Evolutionary conservation across 53 echinoderm and acorn worm species (phyloP), one percentile per base, ranked within the genome.

Genomic region (Hippasteria phrygiana): DNA sequence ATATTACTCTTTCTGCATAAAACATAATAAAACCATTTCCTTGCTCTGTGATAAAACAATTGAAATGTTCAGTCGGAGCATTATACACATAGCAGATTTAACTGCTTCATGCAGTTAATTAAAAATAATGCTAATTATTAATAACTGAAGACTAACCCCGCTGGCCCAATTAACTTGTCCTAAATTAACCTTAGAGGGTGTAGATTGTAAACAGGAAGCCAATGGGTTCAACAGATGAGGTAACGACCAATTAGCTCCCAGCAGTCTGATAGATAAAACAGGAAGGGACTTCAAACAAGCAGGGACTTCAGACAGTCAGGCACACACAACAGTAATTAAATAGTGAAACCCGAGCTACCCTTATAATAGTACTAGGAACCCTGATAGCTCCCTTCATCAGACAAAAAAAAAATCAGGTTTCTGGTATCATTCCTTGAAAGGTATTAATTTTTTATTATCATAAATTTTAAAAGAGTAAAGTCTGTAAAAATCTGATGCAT

Each of bases 291-390:
- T 33, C 59, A 55, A n/a, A n/a, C n/a, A n/a, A n/a, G n/a, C n/a
- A n/a, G n/a, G n/a, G n/a, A n/a, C n/a, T n/a, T 24, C 62, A 56
- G 33, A 63, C 46, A 81, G 64, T 22, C 81, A 55, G 81, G 81
- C 81, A 81, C 81, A 81, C 63, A 36, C 81, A n/a, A n/a, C 81
- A 63, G 29, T 43, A 81, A 81, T 81, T 81, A 81, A 47, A 28
- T 37, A 43, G 42, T 34, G 36, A 10, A 41, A 28, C 45, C 31
- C 35, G 31, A 14, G 31, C 51, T 51, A 1, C 31, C n/a, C 54
- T 32, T 35, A 70, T 34, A 70, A 76, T 16, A 76, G 76, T 36
- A 76, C 76, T 48, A 34, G 51, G 76, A 35, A 18, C 17, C 33
- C 47, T 51, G 34, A 43, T 50, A 14, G 46, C 18, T 24, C 17